phyloP scores from a whole-genome alignment of 2,113 vertebrate species.

The Brienomyrus longianalis region DNA sequence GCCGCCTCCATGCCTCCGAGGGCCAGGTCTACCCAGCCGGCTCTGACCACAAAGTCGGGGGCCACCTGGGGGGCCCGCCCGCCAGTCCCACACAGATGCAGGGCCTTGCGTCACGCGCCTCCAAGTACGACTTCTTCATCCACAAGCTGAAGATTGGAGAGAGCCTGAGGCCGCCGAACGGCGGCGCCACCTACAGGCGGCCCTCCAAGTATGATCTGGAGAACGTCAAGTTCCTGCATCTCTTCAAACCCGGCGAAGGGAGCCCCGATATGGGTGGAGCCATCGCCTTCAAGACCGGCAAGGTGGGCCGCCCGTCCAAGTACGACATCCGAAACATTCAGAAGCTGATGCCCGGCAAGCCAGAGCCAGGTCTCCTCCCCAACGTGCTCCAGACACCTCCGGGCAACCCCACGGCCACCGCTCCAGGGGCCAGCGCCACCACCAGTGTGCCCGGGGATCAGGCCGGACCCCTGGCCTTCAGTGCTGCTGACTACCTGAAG shows the following conservation, averaged over 20 bases:
- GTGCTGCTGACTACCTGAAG: conserved; percentile 84
- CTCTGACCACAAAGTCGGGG: conserved; percentile 78
- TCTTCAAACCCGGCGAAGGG: conserved; percentile 94
- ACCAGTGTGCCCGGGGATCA: conserved; percentile 66
- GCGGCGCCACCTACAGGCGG: conserved; percentile 84
- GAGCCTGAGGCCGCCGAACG: conserved; percentile 84
- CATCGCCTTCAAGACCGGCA: conserved; percentile 97
- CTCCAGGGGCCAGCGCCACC: conserved; percentile 52
- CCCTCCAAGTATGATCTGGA: conserved; percentile 98
- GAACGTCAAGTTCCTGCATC: conserved; percentile 93
- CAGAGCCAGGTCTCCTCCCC: conserved; percentile 69
- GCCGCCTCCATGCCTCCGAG: conserved; percentile 58
- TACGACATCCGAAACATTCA: conserved; percentile 91
- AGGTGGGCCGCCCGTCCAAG: conserved; percentile 95
- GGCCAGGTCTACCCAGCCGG: conserved; percentile 63
- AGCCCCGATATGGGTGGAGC: conserved; percentile 94
- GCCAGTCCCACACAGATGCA: conserved; percentile 76
- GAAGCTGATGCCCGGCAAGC: conserved; percentile 80
- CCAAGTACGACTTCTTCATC: conserved; percentile 97
- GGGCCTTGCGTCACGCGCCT: conserved; percentile 78
- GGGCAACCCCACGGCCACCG: conserved; percentile 62
- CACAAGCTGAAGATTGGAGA: conserved; percentile 93
- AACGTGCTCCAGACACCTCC: conserved; percentile 67
- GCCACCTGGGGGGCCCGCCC: conserved; percentile 66
- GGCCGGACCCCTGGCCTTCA: conserved; percentile 77